phyloP scores from a whole-genome alignment of 1,140 invertebrate species.

The Drosophila neocordata region DNA sequence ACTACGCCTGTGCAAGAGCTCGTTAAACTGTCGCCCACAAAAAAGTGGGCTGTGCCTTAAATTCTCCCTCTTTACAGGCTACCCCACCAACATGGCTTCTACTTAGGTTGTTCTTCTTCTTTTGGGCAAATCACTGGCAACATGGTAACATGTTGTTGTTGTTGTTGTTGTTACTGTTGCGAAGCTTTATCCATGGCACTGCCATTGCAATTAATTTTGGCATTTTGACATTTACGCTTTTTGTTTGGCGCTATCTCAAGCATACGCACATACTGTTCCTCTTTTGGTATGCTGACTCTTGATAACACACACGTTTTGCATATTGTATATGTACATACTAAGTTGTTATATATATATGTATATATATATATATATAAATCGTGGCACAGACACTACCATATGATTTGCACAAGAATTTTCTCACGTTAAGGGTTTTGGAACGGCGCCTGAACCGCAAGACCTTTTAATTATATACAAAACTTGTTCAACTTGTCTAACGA shows the following conservation, averaged over 20 bases:
- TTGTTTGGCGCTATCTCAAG: conserved; percentile 66
- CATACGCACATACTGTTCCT: conserved; percentile 76
- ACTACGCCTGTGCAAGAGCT: background rate
- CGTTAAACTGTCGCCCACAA: conserved; percentile 29
- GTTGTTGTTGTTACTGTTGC: background rate
- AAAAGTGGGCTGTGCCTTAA: conserved; percentile 64
- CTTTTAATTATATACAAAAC: conserved; percentile 57
- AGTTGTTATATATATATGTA: background rate
- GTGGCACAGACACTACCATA: conserved; percentile 21
- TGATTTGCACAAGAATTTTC: conserved; percentile 70
- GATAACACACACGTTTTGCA: conserved; percentile 68
- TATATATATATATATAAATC: background rate
- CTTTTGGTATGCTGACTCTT: conserved; percentile 64
- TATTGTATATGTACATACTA: conserved; percentile 14
- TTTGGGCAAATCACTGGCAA: conserved; percentile 4
- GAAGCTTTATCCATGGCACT: conserved; percentile 64
- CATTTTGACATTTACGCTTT: conserved; percentile 81
- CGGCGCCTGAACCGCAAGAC: conserved; percentile 49
- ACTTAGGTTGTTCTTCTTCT: conserved; percentile 30
- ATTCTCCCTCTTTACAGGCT: background rate
- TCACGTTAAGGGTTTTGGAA: conserved; percentile 64
- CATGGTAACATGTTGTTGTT: conserved; percentile 21
- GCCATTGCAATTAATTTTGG: conserved; percentile 81
- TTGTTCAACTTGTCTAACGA: conserved; percentile 50
- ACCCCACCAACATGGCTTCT: conserved; percentile 8